Evolutionary conservation across 2,113 vertebrate genomes (phyloP).

Genomic region (Strigops habroptila): DNA sequence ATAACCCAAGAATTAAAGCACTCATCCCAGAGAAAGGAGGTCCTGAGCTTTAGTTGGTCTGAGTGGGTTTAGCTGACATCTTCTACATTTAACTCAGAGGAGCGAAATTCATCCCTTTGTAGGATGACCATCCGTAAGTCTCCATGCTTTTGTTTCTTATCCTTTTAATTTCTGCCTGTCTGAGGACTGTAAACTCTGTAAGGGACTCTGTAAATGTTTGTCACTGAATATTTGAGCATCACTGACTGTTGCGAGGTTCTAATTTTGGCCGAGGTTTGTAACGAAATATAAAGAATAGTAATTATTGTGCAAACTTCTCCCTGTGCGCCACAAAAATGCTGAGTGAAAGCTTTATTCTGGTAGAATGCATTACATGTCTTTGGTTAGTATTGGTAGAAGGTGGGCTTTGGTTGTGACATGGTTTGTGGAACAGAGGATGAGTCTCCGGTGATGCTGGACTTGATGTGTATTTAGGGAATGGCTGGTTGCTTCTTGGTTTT

Average conservation of each 20-base stretch:
- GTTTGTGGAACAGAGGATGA: not conserved
- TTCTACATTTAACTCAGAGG: not conserved
- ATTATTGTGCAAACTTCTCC: not conserved
- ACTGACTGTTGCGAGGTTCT: not conserved
- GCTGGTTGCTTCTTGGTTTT: not conserved
- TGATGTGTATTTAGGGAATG: not conserved
- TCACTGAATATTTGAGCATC: not conserved
- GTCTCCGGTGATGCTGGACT: not conserved
- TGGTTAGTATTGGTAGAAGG: not conserved
- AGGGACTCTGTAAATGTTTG: not conserved
- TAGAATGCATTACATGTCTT: not conserved
- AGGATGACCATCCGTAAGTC: conserved; percentile 37
- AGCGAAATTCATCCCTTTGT: not conserved
- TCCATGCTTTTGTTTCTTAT: not conserved
- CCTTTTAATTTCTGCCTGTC: not conserved
- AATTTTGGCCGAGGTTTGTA: not conserved
- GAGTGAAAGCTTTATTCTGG: not conserved
- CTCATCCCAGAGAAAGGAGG: not conserved
- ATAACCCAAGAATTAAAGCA: conserved; percentile 19
- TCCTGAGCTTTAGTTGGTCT: not conserved
- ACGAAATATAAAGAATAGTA: not conserved
- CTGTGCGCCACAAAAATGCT: not conserved
- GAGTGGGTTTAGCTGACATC: not conserved
- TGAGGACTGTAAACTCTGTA: not conserved
- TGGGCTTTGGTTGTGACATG: not conserved